A percentile compares a stretch with the other conserved stretches of the same genome.
Conservation (phyloP, 2,113 vertebrate species). For the Parus major region DNA sequence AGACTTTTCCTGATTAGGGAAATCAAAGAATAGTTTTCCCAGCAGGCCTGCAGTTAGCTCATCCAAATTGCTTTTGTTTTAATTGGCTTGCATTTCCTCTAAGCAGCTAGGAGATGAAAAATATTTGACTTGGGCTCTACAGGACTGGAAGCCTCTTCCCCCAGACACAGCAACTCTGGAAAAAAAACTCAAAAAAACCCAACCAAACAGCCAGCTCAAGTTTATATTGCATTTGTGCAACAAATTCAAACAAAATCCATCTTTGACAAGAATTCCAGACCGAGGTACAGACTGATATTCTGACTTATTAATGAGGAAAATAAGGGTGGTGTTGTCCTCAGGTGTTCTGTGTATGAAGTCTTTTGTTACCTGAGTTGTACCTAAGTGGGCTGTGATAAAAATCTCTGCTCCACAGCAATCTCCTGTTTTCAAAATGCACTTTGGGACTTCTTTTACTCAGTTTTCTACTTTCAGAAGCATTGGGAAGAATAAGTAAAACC, state of each 20-base stretch:
- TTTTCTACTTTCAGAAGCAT: neutral
- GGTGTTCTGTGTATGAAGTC: neutral
- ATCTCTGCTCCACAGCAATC: neutral
- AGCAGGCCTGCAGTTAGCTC: conserved; percentile 38
- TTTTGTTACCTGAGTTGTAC: neutral
- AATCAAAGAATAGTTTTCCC: conserved; percentile 56
- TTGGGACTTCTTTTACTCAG: neutral
- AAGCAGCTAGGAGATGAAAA: conserved; percentile 26
- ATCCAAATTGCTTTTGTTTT: conserved; percentile 48
- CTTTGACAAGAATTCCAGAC: neutral
- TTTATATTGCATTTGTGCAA: neutral
- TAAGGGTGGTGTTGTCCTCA: neutral
- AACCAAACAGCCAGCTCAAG: neutral
- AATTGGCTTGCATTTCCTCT: conserved; percentile 33
- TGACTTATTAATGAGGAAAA: neutral
- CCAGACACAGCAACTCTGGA: neutral
- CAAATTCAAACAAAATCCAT: neutral
- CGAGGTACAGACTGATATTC: neutral
- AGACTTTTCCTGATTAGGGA: conserved; percentile 35
- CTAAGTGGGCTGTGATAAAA: neutral
- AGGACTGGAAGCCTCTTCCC: conserved; percentile 11
- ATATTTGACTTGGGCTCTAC: conserved; percentile 39
- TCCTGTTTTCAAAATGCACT: neutral
- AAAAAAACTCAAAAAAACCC: no score
- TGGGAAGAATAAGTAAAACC: neutral